Base-by-base conservation (phyloP, 2,888 invertebrate genomes). In the Cordylochernes scorpioides region DNA sequence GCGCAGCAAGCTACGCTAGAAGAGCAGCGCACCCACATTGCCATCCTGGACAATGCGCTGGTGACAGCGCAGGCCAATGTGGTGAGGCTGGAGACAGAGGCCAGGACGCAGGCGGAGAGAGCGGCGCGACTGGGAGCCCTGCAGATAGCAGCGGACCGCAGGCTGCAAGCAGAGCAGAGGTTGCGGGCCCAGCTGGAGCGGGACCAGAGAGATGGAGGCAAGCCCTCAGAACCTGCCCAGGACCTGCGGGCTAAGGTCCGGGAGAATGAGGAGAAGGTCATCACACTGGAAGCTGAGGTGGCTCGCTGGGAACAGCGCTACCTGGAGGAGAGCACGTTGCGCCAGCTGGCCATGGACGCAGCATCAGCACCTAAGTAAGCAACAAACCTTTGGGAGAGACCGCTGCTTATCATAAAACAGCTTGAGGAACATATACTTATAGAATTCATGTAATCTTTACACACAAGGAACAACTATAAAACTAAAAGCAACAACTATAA, bases 1-100 rank as follows among this genome's bases (percentile, higher is more conserved):
- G 78, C 82, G 1, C 80, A 82, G 51, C 61, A 75, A 43, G 74
- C 74, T 10, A 82, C 82, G 9, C 55, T 84, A 35, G 75, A 80
- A 49, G 84, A 86, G 48, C 84, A 84, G 50, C 62, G 82, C 37
- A 78, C 74, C 15, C 82, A 84, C 53, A 82, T 84, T 49, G 80
- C 78, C 46, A 78, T 86, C 44, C 61, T 86, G 29, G 82, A 86
- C 50, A 77, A 72, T 15, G 84, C 84, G 31, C 62, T 86, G 38
- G 74, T 73, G 31, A 82, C 78, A 55, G 80, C 82, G 5, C 84
- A 84, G 55, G 66, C 71, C 33, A 78, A 78, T 52, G 73, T 82
- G 25, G 70, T 77, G 28, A 63, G 73, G 14, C 60, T 82, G 2
- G 82, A 84, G 54, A 78, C 80, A 50, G 78, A 82, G 63, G 75